phyloP scores from a whole-genome alignment of 2,797 vertebrate genomes.

The Aldrovandia affinis region DNA sequence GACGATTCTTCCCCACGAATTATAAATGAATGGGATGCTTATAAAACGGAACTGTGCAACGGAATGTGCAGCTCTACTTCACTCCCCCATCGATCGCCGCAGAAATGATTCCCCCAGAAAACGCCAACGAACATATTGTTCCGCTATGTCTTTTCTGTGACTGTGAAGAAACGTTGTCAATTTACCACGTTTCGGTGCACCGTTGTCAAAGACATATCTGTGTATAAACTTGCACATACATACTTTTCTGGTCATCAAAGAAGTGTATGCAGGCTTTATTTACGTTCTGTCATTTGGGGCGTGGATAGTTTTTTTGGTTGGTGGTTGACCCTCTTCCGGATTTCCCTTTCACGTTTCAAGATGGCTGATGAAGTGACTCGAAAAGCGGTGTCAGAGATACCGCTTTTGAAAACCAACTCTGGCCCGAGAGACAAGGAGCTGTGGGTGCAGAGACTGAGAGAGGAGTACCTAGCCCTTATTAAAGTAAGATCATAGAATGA shows the following conservation, averaged over 20 bases:
- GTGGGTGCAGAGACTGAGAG: conserved; percentile 88
- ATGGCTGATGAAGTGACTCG: conserved; percentile 89
- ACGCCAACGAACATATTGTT: conserved; percentile 9
- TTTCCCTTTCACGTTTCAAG: conserved; percentile 43
- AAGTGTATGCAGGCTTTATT: neutral
- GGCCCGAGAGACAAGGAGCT: conserved; percentile 85
- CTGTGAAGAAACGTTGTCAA: neutral
- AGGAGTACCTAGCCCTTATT: conserved; percentile 88
- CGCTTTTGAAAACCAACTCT: conserved; percentile 82
- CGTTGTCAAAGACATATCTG: too few species aligned
- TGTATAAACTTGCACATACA: neutral
- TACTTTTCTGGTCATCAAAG: neutral
- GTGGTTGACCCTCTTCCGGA: neutral
- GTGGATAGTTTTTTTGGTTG: neutral
- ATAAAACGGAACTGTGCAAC: conserved; percentile 27
- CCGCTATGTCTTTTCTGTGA: neutral
- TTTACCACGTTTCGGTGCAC: neutral
- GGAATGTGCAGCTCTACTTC: conserved; percentile 33
- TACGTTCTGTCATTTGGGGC: neutral
- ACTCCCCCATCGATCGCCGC: conserved; percentile 4
- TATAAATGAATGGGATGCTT: conserved; percentile 31
- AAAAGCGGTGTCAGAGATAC: conserved; percentile 82
- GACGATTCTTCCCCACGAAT: neutral
- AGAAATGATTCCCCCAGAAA: conserved; percentile 52
- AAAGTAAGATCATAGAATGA: conserved; percentile 61